These are phyloP conservation scores for Polyploca ridens DNA, from an alignment of 2,888 invertebrate genomes.

Conservation along the genomic window DNA sequence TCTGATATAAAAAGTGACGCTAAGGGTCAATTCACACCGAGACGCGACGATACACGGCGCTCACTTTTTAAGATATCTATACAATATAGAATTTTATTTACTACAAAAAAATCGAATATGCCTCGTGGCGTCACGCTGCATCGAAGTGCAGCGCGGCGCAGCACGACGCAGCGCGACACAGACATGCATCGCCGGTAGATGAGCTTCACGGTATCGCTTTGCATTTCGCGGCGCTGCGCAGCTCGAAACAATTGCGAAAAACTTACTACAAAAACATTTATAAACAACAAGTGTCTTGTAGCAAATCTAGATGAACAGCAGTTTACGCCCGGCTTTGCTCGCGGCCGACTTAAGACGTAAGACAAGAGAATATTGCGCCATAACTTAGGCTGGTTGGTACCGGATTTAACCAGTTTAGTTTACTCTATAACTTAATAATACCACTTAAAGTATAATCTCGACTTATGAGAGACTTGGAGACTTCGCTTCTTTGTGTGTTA, in stretches of 20 bases:
- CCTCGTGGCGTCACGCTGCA: no score
- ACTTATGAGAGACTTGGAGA: conserved; percentile 23
- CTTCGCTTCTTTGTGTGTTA: conserved; percentile 17
- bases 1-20: no score
- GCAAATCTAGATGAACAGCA: conserved; percentile 11
- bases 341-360: conserved; percentile 11
- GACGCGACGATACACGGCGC: no score
- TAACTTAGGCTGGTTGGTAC: conserved; percentile 22
- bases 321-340: conserved; percentile 6
- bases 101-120: no score
- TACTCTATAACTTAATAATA: conserved; percentile 37
- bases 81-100: no score
- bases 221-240: no score
- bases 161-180: no score
- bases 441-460: conserved; percentile 41
- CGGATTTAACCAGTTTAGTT: conserved; percentile 37
- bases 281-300: conserved; percentile 4
- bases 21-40: no score
- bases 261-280: not conserved
- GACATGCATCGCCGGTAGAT: no score
- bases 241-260: not conserved
- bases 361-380: conserved; percentile 14
- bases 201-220: no score
- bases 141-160: no score
- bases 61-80: no score